These are phyloP conservation scores for Tuberolachnus salignus DNA, from an alignment of 2,888 invertebrate species.

Conservation along the genomic window DNA sequence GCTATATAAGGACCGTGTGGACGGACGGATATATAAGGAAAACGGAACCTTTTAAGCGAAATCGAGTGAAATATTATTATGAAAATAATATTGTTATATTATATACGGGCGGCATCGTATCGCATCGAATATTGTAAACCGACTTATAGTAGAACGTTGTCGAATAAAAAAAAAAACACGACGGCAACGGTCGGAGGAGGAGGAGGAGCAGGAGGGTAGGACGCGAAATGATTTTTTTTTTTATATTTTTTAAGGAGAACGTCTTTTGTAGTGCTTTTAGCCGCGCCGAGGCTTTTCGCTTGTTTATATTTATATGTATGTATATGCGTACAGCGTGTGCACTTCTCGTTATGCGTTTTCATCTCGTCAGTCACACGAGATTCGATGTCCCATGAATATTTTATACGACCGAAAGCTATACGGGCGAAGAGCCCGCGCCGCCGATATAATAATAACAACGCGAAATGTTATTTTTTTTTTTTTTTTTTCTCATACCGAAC, in stretches of 20 bases:
- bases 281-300: slow-evolving; percentile 37
- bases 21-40: slow-evolving; percentile 6
- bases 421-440: slow-evolving; percentile 27
- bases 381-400: slow-evolving; percentile 56
- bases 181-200: too few relatives aligned
- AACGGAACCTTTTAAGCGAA: slow-evolving; percentile 52
- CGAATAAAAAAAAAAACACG: slow-evolving; percentile 12
- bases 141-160: background rate
- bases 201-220: too few relatives aligned
- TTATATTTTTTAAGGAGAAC: slow-evolving; percentile 17
- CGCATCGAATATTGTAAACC: slow-evolving; percentile 34
- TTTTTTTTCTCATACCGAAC: background rate
- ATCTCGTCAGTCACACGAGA: slow-evolving; percentile 49
- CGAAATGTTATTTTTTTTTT: slow-evolving; percentile 20
- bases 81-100: slow-evolving; percentile 22
- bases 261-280: slow-evolving; percentile 50
- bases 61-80: slow-evolving; percentile 55
- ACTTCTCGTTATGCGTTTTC: slow-evolving; percentile 49
- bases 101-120: slow-evolving; percentile 12
- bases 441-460: slow-evolving; percentile 50
- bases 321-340: background rate
- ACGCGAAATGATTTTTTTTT: slow-evolving; percentile 7
- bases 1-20: background rate
- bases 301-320: slow-evolving; percentile 31
- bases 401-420: slow-evolving; percentile 28